Conservation (phyloP, 1,140 invertebrate species). For the Drosophila willistoni region DNA sequence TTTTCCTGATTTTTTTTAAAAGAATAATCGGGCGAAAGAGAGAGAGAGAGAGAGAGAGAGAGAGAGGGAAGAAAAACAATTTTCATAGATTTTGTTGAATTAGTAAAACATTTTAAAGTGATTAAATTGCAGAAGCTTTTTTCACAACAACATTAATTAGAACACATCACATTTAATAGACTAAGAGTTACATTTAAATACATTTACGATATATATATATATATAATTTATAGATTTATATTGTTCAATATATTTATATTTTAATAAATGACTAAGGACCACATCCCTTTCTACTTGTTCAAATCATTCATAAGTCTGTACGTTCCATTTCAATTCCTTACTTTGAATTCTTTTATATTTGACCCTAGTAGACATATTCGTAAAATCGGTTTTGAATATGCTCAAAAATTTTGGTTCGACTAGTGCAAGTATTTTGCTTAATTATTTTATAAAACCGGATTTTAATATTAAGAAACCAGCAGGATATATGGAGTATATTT, state of each 20-base stretch:
- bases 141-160: slow-evolving; percentile 49
- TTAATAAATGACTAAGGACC: too few relatives aligned
- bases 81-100: slow-evolving; percentile 23
- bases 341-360: too few relatives aligned
- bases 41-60: background rate
- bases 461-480: too few relatives aligned
- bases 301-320: background rate
- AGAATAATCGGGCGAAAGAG: slow-evolving; percentile 27
- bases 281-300: too few relatives aligned
- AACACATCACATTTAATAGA: slow-evolving; percentile 65
- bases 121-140: background rate
- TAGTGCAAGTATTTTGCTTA: too few relatives aligned
- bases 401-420: too few relatives aligned
- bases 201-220: slow-evolving; percentile 42
- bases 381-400: too few relatives aligned
- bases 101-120: slow-evolving; percentile 28
- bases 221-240: slow-evolving; percentile 37
- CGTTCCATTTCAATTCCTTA: too few relatives aligned
- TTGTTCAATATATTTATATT: slow-evolving; percentile 14
- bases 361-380: too few relatives aligned
- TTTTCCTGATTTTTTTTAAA: slow-evolving; percentile 86
- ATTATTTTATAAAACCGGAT: too few relatives aligned
- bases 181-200: slow-evolving; percentile 66
- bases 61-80: slow-evolving; percentile 8
- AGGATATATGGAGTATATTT: too few relatives aligned